Base-by-base conservation (phyloP, 2,797 vertebrate genomes). In the Notolabrus celidotus region DNA sequence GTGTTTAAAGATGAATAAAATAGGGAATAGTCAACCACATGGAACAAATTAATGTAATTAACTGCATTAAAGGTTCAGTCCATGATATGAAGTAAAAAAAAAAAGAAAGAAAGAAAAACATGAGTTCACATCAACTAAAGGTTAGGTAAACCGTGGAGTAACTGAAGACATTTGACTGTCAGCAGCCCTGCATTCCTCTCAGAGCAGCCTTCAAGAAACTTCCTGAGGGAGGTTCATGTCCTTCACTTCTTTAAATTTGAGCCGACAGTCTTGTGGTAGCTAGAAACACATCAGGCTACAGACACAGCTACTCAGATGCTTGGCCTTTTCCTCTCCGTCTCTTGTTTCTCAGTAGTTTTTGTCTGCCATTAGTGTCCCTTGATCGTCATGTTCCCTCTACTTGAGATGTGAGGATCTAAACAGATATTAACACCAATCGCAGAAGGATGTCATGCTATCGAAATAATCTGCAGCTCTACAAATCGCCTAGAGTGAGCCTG, bases 181-280 rank as follows among this genome's bases (percentile, higher is more conserved):
- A 83, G 74, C 77, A 49, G 67, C 57, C 39, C 25, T 7, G 31
- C 83, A 86, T 88, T 88, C 88, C 71, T 74, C 52, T 75, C 55
- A 74, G 82, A 85, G 71, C 77, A 75, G 70, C 67, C 42, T 53
- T 77, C 79, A 19, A 38, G 61, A 83, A 71, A 63, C 78, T 63
- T 90, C 87, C 85, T 70, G 62, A 53, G 86, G 86, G 86, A 85
- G 74, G 71, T 50, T 71, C 84, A 61, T 75, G 84, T 87, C 84
- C 80, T 73, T 83, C 68, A 56, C 73, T 65, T 64, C 73, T 45
- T 56, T 77, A 71, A 86, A 84, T 78, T 20, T 79, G 54, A 85
- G 83, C 77, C 36, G n/a, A 52, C 73, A 64, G 67, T 38, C 27
- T 57, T 33, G 41, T 50, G 51, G 73, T 66, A 75, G 71, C 74